phyloP scores from a whole-genome alignment of 1,140 invertebrate genomes.

The Penaeus japonicus region DNA sequence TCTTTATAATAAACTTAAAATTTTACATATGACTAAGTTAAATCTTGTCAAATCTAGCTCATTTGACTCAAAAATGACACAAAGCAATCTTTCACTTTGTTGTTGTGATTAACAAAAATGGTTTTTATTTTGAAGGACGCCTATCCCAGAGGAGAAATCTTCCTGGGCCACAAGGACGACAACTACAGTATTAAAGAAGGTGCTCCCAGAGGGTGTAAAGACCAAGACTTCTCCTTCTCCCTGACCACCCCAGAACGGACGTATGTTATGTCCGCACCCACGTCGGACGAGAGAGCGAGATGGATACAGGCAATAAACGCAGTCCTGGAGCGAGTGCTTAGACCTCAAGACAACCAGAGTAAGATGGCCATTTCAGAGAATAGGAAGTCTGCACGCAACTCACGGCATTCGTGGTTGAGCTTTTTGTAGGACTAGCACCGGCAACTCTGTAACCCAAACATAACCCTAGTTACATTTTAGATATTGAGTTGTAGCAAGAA shows the following conservation, averaged over 20 bases:
- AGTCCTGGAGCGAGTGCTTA: conserved; percentile 79
- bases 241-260: conserved; percentile 83
- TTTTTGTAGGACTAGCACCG: not conserved
- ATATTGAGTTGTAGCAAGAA: not conserved
- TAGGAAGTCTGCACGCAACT: conserved; percentile 29
- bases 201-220: conserved; percentile 72
- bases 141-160: conserved; percentile 90
- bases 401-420: conserved; percentile 39
- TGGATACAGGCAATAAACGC: conserved; percentile 82
- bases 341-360: conserved; percentile 82
- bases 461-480: not conserved
- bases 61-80: too few relatives aligned
- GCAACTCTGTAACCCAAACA: not conserved
- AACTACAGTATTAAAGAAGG: conserved; percentile 74
- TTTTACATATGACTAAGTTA: too few relatives aligned
- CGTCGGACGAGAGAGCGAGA: conserved; percentile 77
- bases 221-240: conserved; percentile 81
- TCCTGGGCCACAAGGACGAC: conserved; percentile 79
- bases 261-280: conserved; percentile 83
- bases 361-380: conserved; percentile 62
- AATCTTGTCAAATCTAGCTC: too few relatives aligned
- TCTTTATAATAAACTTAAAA: too few relatives aligned
- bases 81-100: too few relatives aligned
- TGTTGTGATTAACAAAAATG: too few relatives aligned
- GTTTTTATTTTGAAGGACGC: conserved; percentile 70